Evolutionary conservation across 2,113 vertebrate species (phyloP).

Genomic region (Macrotus californicus): DNA sequence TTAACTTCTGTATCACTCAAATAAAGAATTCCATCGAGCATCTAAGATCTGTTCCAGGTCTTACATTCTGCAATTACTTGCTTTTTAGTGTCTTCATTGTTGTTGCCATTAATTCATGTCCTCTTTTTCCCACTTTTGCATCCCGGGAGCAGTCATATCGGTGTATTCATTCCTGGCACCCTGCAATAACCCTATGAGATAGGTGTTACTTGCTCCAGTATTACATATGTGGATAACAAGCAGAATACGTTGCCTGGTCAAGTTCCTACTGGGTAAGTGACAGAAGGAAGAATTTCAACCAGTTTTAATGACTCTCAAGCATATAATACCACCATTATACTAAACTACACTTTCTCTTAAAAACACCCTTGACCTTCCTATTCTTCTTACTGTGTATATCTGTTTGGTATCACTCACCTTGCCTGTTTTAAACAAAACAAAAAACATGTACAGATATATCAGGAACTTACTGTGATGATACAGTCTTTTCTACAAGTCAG

Average conservation of each 20-base stretch:
- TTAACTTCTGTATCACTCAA: not conserved
- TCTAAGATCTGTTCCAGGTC: not conserved
- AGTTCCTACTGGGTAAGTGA: not conserved
- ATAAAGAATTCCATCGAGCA: not conserved
- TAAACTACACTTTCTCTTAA: not conserved
- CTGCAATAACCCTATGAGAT: not conserved
- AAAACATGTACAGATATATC: too few species aligned
- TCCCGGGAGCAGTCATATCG: not conserved
- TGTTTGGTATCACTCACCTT: not conserved
- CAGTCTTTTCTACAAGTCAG: too few species aligned
- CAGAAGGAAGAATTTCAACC: not conserved
- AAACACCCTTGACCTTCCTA: not conserved
- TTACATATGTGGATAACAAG: not conserved
- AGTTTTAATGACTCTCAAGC: not conserved
- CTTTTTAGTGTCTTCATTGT: not conserved
- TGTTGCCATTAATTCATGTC: not conserved
- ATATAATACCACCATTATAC: not conserved
- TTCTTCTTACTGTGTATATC: not conserved
- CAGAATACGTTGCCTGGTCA: not conserved
- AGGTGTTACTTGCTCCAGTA: not conserved
- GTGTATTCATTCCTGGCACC: not conserved
- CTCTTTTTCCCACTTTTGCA: not conserved
- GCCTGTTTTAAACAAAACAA: constrained; percentile 34
- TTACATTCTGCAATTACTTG: not conserved
- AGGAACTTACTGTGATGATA: too few species aligned